A percentile compares a stretch with the other conserved stretches of the same genome.
These are phyloP conservation scores for Lates calcarifer DNA, from an alignment of 2,113 vertebrate species.

Conservation along the genomic window DNA sequence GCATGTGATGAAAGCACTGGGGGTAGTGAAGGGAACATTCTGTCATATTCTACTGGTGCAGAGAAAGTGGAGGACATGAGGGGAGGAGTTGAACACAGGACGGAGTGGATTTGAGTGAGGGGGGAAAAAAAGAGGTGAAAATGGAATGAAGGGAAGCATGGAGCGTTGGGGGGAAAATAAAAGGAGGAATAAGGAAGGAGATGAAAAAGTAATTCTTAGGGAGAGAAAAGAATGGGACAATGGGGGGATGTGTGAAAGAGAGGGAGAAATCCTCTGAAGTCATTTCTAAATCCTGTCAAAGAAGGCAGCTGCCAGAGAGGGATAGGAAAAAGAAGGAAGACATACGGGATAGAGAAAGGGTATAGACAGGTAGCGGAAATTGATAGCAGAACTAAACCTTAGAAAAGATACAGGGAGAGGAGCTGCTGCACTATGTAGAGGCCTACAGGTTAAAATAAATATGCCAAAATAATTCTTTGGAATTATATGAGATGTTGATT, in stretches of 20 bases:
- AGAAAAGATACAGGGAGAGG: background rate
- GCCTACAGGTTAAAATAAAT: background rate
- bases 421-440: background rate
- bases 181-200: slow-evolving; percentile 35
- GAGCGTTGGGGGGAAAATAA: slow-evolving; percentile 34
- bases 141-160: slow-evolving; percentile 44
- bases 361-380: slow-evolving; percentile 24
- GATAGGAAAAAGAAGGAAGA: background rate
- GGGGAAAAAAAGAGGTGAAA: slow-evolving; percentile 25
- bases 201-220: slow-evolving; percentile 57
- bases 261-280: slow-evolving; percentile 41
- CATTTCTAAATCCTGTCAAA: slow-evolving; percentile 61
- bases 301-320: slow-evolving; percentile 31
- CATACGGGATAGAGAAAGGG: slow-evolving; percentile 7
- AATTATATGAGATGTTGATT: background rate
- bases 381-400: slow-evolving; percentile 28
- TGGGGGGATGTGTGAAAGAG: slow-evolving; percentile 41
- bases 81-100: slow-evolving; percentile 62
- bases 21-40: slow-evolving; percentile 44
- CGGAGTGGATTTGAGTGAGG: slow-evolving; percentile 63
- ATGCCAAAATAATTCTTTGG: background rate
- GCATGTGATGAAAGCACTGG: slow-evolving; percentile 41
- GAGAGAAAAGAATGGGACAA: slow-evolving; percentile 58
- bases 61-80: slow-evolving; percentile 50
- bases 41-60: slow-evolving; percentile 66